Evolutionary conservation across 2,888 invertebrate genomes (phyloP), one percentile per base, ranked within the genome.

Genomic region (Hydrotaea diabolus): DNA sequence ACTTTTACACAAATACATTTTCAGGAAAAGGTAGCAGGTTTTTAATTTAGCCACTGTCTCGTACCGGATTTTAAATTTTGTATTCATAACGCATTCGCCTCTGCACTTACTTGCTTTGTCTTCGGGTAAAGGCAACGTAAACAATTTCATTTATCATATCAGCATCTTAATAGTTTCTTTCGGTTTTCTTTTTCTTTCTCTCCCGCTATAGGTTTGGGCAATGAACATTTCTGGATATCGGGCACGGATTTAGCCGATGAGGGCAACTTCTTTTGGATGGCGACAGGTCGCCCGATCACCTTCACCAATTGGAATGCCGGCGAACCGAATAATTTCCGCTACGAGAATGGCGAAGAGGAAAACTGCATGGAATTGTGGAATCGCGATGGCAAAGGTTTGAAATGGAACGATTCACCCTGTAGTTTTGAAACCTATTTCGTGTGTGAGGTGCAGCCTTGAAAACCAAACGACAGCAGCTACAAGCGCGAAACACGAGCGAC

Each of bases 281-380:
- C 97, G 13, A 97, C 96, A 82, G 97, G 97, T 2, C 94, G 96
- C 83, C 97, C 97, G 0, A 94, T 98, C 72, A 97, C 97, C 36
- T 98, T 97, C 93, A 97, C 97, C 87, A 97, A 97, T 92, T 97
- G 97, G 97, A 97, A 97, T 93, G 96, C 97, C 0, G 97, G 97
- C 0, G 98, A 98, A 90, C 98, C 98, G 0, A 98, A 98, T 93
- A 98, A 98, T 93, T 98, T 98, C 94, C 95, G 97, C 87, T 93
- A 93, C 80, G 98, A 98, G 92, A 97, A 97, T 90, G 97, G 97
- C 7, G 97, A 98, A 92, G 97, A 97, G 91, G 98, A 98, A 91
- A 97, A 98, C 92, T 98, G 98, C 88, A 91, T 98, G 86, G 98
- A 98, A 91, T 93, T 97, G 23, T 97, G 97, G 97, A 93, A 98